These are phyloP conservation scores for Bellardia bayeri DNA, from an alignment of 2,888 invertebrate species.

Conservation along the genomic window DNA sequence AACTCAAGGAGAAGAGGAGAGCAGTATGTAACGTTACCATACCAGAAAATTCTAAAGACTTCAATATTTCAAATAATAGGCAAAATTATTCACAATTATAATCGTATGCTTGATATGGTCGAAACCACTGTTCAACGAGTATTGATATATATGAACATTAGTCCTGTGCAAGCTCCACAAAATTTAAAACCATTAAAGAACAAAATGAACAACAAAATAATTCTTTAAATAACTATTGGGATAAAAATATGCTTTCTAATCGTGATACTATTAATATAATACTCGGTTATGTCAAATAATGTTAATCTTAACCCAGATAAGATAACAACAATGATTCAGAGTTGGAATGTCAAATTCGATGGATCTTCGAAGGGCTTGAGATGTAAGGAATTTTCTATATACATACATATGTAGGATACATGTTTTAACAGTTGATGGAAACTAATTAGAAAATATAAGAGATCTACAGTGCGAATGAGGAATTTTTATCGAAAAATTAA, in stretches of 20 bases:
- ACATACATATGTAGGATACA: slow-evolving; percentile 2
- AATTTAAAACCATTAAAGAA: background rate
- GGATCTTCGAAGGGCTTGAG: slow-evolving; percentile 8
- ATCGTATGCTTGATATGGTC: slow-evolving; percentile 12
- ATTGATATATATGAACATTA: slow-evolving; percentile 12
- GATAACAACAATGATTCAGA: no score
- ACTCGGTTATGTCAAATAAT: no score
- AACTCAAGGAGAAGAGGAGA: background rate
- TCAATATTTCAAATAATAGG: background rate
- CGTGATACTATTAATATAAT: no score
- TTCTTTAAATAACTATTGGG: no score
- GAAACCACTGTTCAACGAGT: slow-evolving; percentile 16
- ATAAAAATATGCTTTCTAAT: background rate
- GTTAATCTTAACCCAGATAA: background rate
- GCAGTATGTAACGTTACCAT: no score
- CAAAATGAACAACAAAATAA: background rate
- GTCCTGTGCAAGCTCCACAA: slow-evolving; percentile 14
- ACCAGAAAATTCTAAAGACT: background rate
- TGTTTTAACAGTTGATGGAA: background rate
- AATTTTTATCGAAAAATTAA: no score
- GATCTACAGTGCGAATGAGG: no score
- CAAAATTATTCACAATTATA: background rate
- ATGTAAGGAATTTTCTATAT: slow-evolving; percentile 6
- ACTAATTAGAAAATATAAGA: no score
- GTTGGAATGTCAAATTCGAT: slow-evolving; percentile 26